Evolutionary conservation across 2,113 vertebrate genomes (phyloP).

Genomic region (Daubentonia madagascariensis): DNA sequence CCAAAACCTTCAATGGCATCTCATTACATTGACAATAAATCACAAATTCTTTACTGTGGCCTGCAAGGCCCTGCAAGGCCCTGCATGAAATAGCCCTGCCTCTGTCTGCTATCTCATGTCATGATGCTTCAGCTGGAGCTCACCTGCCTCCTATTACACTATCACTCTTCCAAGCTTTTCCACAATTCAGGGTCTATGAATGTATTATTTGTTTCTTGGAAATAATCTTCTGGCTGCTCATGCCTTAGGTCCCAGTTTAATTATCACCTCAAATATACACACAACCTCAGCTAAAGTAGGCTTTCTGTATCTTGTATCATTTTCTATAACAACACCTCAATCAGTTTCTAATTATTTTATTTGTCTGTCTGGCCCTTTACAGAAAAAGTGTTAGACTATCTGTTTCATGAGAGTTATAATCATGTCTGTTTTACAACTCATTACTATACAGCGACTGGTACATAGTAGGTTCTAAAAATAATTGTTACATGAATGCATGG

Average conservation of each 20-base stretch:
- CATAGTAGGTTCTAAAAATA: not conserved
- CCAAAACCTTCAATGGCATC: not conserved
- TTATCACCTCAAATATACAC: not conserved
- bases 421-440: not conserved
- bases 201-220: not conserved
- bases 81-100: accelerated
- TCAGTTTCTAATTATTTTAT: not conserved
- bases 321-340: not conserved
- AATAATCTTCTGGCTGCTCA: not conserved
- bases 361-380: not conserved
- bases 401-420: not conserved
- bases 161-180: not conserved
- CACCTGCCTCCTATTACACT: too few species aligned
- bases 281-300: not conserved
- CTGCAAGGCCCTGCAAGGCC: too few species aligned
- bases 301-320: not conserved
- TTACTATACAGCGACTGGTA: not conserved
- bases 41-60: not conserved
- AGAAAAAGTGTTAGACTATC: not conserved
- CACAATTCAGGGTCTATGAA: not conserved
- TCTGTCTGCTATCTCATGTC: not conserved
- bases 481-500: not conserved
- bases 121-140: not conserved
- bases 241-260: not conserved
- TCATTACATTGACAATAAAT: not conserved